Evolutionary conservation across 2,888 invertebrate genomes (phyloP), one percentile per base, ranked within the genome.

Genomic region (Encarsia formosa): DNA sequence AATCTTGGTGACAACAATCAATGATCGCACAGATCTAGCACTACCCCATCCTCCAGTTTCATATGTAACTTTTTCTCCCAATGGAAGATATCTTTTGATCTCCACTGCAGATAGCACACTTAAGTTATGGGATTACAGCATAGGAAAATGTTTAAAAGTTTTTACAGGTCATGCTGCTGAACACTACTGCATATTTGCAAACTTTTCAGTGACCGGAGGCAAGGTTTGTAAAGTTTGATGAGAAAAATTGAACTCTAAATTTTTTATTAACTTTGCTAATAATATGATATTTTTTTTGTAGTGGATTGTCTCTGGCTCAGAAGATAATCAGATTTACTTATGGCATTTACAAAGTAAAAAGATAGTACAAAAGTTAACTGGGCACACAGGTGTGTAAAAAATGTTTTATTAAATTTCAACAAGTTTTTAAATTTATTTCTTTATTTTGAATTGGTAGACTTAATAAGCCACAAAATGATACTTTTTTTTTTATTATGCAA

Each of bases 231-330:
- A 18, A 29, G 13, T 9, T 29, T 29, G 13, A 29, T 13, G 13
- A 8, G 29, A 9, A 18, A 9, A 37, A 37, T 37, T 37, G 29
- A 37, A 18, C 31, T 31, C 6, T 31, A 31, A 15, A 15, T 37
- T 15, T 18, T 37, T 3, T 16, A 37, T 18, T 11, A 9, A 37
- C 19, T 19, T 20, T 4, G 4, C 11, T 20, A 37, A 5, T 18
- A 37, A 18, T 37, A 3, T 18, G 11, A 20, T n/a, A 5, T 52
- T 54, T 49, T 56, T 53, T 63, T 76, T 77, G 16, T 76, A 95
- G 91, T 99, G 99, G 99, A 99, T 99, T 72, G 98, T 99, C 41
- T 97, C 96, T 35, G 99, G 99, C n/a, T 98, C 98, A 5, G 99
- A 99, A 78, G 99, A 99, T 76, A 92, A 96, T 74, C 84, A 93